Evolutionary conservation across 2,888 invertebrate species (phyloP), one percentile per base, ranked within the genome.

Genomic region (Hedychridium roseum): DNA sequence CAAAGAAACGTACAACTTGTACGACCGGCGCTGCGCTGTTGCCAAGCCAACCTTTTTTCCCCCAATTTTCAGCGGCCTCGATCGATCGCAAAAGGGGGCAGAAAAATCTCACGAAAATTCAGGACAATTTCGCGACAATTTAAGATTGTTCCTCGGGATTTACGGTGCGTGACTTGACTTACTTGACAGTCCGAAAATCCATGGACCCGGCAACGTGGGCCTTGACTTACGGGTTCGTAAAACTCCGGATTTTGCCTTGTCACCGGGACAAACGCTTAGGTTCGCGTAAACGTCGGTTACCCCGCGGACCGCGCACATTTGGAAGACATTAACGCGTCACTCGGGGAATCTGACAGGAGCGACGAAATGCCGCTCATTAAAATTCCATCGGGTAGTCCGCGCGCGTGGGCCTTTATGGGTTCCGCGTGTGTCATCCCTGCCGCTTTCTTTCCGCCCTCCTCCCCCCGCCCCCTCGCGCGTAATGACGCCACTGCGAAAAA

Each of bases 341-440:
- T 66, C 60, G 54, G 54, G 47, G 45, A 65, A 65, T 61, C 64
- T 48, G 69, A 67, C 68, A 57, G 58, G 54, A 60, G 57, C 65
- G 66, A 65, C 62, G 67, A 60, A 68, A 68, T 60, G 66, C 41
- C 57, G 66, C 72, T 74, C 72, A 73, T 74, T 73, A 74, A 74
- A 73, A 74, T 74, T 72, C 73, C 73, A 68, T 70, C 62, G 66
- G 56, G 60, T 52, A 46, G 50, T 50, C 56, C 6, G 21, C 17
- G 31, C 49, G 12, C 44, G 43, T 58, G 54, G 56, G 50, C 54
- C n/a, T 60, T 65, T 65, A 65, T 46, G 66, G 64, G 60, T 65
- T 64, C 64, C 64, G 58, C 54, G 64, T 66, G 64, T 66, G 53
- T 57, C 62, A 40, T 50, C 40, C 53, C 9, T 43, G 42, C 44